These are phyloP conservation scores for Poeciliopsis presidionis DNA, from an alignment of 2,797 vertebrate species.

Conservation along the genomic window DNA sequence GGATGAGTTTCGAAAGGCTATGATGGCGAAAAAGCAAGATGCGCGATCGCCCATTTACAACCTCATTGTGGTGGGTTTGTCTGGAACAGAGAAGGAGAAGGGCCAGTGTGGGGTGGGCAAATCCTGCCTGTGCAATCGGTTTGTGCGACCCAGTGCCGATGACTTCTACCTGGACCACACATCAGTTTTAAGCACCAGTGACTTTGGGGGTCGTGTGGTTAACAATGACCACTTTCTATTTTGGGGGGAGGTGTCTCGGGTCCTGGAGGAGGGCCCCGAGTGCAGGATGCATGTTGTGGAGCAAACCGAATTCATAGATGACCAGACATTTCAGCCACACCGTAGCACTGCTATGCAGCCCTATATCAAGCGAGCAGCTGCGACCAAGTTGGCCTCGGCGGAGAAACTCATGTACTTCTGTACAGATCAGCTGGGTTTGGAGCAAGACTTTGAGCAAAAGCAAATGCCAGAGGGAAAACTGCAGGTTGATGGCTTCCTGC, in stretches of 20 bases:
- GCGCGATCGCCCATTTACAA: conserved; percentile 93
- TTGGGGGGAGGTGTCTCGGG: conserved; percentile 91
- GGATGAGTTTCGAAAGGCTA: conserved; percentile 87
- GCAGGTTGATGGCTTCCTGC: conserved; percentile 91
- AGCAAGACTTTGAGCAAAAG: conserved; percentile 99
- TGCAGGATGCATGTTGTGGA: conserved; percentile 94
- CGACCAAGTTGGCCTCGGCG: conserved; percentile 93
- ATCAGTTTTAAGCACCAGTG: conserved; percentile 97
- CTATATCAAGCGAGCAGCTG: conserved; percentile 94
- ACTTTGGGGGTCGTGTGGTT: conserved; percentile 97
- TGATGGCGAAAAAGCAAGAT: conserved; percentile 99
- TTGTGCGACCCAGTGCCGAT: conserved; percentile 92
- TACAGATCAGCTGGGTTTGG: conserved; percentile 96
- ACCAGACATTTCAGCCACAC: conserved; percentile 98
- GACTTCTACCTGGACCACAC: conserved; percentile 98
- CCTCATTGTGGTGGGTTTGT: conserved; percentile 95
- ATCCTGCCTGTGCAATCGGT: conserved; percentile 96
- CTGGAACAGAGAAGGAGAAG: conserved; percentile 98
- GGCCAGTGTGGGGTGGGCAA: conserved; percentile 97
- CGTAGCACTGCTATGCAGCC: conserved; percentile 97
- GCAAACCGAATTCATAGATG: conserved; percentile 98
- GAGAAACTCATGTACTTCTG: conserved; percentile 99
- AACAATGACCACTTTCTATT: conserved; percentile 99
- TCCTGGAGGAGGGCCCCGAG: conserved; percentile 91
- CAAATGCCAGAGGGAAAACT: conserved; percentile 99